Percentiles rank a stretch among this genome's conserved stretches.
phyloP scores from a whole-genome alignment of 2,888 invertebrate genomes.

The Cataglyphis altisquamis region DNA sequence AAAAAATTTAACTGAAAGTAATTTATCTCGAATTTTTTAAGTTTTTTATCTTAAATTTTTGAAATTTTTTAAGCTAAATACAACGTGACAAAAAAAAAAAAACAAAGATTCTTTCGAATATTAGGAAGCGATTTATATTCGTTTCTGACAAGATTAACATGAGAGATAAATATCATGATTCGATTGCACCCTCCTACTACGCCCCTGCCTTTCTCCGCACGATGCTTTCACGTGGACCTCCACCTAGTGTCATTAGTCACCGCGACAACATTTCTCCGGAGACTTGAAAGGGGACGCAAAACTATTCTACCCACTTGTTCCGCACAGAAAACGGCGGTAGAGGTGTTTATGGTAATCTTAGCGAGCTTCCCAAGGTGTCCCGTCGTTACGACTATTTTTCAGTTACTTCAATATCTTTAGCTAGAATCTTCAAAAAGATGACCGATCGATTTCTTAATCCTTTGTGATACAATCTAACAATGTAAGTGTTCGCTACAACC shows the following conservation, averaged over 20 bases:
- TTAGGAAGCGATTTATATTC: slow-evolving; percentile 22
- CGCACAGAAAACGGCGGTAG: slow-evolving; percentile 72
- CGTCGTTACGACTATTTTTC: slow-evolving; percentile 75
- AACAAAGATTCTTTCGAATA: neutral
- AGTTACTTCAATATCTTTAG: slow-evolving; percentile 54
- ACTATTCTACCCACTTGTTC: slow-evolving; percentile 76
- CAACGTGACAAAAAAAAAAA: neutral
- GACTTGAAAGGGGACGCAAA: slow-evolving; percentile 73
- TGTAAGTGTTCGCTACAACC: neutral
- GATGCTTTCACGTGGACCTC: slow-evolving; percentile 70
- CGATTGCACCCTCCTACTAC: slow-evolving; percentile 44
- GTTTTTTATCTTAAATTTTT: neutral
- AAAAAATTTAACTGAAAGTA: neutral
- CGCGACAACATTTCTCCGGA: slow-evolving; percentile 73
- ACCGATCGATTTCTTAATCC: slow-evolving; percentile 7
- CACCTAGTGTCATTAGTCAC: slow-evolving; percentile 82
- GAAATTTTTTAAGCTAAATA: neutral
- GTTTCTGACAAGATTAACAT: slow-evolving; percentile 29
- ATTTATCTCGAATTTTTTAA: neutral
- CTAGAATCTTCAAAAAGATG: neutral
- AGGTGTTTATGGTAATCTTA: slow-evolving; percentile 82
- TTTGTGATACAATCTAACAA: neutral
- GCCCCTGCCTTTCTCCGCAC: slow-evolving; percentile 73
- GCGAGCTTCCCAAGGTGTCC: slow-evolving; percentile 76
- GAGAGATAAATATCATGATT: slow-evolving; percentile 48